phyloP scores from a whole-genome alignment of 2,888 invertebrate genomes.

The Drosophila paucipuncta region DNA sequence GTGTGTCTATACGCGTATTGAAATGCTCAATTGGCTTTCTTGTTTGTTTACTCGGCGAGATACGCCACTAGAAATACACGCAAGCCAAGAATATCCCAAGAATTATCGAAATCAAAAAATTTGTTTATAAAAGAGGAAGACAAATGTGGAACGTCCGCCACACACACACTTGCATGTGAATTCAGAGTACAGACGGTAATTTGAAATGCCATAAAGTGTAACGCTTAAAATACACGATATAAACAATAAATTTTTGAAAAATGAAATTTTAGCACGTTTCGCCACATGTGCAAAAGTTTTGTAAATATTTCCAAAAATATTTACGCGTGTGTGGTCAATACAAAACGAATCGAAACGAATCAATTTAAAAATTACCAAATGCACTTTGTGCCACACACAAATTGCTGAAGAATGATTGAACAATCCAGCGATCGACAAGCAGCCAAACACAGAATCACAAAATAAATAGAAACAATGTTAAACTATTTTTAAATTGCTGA shows the following conservation, averaged over 20 bases:
- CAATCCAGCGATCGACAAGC: slow-evolving; percentile 41
- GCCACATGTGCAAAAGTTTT: slow-evolving; percentile 78
- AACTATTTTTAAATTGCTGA: slow-evolving; percentile 77
- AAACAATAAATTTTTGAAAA: slow-evolving; percentile 73
- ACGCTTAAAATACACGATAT: slow-evolving; percentile 74
- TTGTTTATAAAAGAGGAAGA: slow-evolving; percentile 81
- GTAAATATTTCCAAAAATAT: slow-evolving; percentile 49
- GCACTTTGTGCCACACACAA: slow-evolving; percentile 56
- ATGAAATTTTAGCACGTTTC: slow-evolving; percentile 74
- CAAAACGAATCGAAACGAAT: slow-evolving; percentile 33
- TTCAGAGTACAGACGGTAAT: slow-evolving; percentile 24
- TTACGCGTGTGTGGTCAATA: slow-evolving; percentile 54
- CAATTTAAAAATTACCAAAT: slow-evolving; percentile 46
- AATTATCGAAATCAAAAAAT: slow-evolving; percentile 70
- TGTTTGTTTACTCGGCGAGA: slow-evolving; percentile 75
- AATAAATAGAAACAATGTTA: slow-evolving; percentile 71
- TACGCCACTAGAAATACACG: slow-evolving; percentile 74
- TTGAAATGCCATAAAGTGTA: slow-evolving; percentile 70
- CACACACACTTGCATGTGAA: slow-evolving; percentile 5
- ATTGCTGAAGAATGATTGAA: slow-evolving; percentile 28
- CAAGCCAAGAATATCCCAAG: slow-evolving; percentile 71
- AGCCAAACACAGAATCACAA: slow-evolving; percentile 53
- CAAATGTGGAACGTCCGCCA: slow-evolving; percentile 77
- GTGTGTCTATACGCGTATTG: slow-evolving; percentile 33
- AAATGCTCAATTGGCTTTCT: slow-evolving; percentile 68